Evolutionary conservation across 1,140 invertebrate genomes (phyloP), one percentile per base, ranked within the genome.

Genomic region (Chionoecetes opilio): DNA sequence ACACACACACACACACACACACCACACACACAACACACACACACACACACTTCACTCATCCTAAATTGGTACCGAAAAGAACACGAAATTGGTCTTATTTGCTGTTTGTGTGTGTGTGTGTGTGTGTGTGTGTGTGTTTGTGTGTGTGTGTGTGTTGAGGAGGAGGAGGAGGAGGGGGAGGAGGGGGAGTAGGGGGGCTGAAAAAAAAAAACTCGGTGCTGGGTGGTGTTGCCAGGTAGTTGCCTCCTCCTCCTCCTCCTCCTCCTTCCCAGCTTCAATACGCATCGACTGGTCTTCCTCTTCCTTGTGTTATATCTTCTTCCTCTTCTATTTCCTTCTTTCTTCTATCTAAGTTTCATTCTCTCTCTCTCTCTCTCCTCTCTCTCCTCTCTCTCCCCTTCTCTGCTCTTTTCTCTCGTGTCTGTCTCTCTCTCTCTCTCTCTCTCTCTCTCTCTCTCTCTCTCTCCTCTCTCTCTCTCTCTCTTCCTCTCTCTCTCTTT

Each of bases 1-100:
- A 86, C 84, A 86, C 84, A 86, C 84, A 86, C 84, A 86, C 84
- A 86, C 84, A 86, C 84, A 86, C 84, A 86, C 84, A 86, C 84
- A 86, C 21, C 21, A 11, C 53, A 75, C 53, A 11, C 53, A 75
- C 63, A 75, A 17, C 6, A n/a, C 63, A 75, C 63, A n/a, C 63
- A 8, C n/a, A n/a, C n/a, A 11, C 53, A 75, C 63, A 75, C 63
- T n/a, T 75, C 63, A 75, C 63, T 75, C 63, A 8, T 75, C n/a
- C 26, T 75, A 75, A 75, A 75, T 75, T 75, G 63, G 63, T n/a
- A n/a, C 21, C 26, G 63, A 75, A 75, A 75, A 75, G 63, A n/a
- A 21, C 63, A n/a, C 6, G 21, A 17, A n/a, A 5, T n/a, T 75
- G 6, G 21, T n/a, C 63, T 75, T 75, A 21, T 75, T 75, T 75